phyloP scores from a whole-genome alignment of 2,797 vertebrate genomes.

The Danio jaintianensis region DNA sequence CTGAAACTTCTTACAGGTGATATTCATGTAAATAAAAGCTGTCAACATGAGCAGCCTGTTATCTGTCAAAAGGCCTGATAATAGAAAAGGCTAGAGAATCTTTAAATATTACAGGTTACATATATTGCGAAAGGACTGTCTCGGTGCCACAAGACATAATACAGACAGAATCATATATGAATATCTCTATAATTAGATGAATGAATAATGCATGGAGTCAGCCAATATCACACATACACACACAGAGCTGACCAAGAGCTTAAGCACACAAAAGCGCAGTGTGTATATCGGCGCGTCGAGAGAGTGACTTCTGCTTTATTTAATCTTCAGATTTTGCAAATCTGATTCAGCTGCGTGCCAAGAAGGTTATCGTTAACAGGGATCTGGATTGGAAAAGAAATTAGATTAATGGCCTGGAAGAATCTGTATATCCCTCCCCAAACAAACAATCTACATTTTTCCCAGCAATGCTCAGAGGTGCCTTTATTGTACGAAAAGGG shows the following conservation, averaged over 20 bases:
- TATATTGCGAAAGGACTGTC: conserved; percentile 51
- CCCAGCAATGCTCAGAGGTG: conserved; percentile 35
- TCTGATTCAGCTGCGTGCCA: conserved; percentile 51
- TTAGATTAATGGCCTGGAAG: conserved; percentile 62
- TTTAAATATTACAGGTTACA: conserved; percentile 49
- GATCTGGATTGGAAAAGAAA: conserved; percentile 60
- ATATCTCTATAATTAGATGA: conserved; percentile 58
- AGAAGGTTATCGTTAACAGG: conserved; percentile 58
- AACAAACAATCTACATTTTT: conserved; percentile 49
- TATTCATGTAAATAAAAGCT: conserved; percentile 22
- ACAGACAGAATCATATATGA: conserved; percentile 61
- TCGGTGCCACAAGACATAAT: conserved; percentile 55
- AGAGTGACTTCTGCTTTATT: conserved; percentile 56
- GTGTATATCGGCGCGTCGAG: conserved; percentile 8
- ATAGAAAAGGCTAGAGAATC: not conserved
- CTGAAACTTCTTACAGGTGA: not conserved
- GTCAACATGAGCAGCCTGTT: not conserved
- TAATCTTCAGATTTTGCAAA: conserved; percentile 62
- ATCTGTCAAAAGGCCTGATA: conserved; percentile 24
- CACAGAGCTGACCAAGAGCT: conserved; percentile 38
- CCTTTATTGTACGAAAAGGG: conserved; percentile 35
- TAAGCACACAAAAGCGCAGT: not conserved
- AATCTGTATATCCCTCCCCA: conserved; percentile 39
- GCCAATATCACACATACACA: conserved; percentile 50
- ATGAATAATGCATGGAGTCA: conserved; percentile 63